Base-by-base conservation (phyloP, 30 jellyfish, hydroid and myxozoan genomes). In the Nemopilema nomurai region DNA sequence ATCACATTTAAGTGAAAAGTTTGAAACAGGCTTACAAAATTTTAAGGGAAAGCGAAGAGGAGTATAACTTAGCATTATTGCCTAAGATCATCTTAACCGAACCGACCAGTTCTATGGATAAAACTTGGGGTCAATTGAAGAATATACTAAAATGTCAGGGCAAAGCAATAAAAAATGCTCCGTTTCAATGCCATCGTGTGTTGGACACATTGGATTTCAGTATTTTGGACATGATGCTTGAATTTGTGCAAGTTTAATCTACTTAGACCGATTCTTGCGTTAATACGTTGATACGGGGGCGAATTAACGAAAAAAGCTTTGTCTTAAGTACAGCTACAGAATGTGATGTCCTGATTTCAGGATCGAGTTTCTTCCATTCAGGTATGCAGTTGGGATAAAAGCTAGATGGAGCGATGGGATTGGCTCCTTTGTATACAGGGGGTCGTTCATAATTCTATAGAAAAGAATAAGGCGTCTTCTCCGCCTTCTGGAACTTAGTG, bases 51-150 rank as follows among this genome's bases (percentile, higher is more conserved):
- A 19, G 19, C 67, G 67, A 51, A 51, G 67, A 51, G 67, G 67
- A 51, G 67, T 51, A 51, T 16, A 19, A 51, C 67, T 51, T 51
- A 16, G 67, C 17, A 51, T 16, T 51, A 51, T 9, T 51, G 67
- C 67, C 67, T 51, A 51, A 51, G 67, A 51, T 51, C 67, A 51
- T 51, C 67, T 51, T 51, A 51, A 51, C 67, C 67, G 19, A 51
- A 51, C 67, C 67, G 67, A 51, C 18, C 67, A 51, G 18, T 51
- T 51, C 18, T 51, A 13, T 51, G 67, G 20, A 51, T 13, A 51
- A 51, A 51, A 13, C 67, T 51, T 20, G n/a, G n/a, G n/a, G n/a
- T n/a, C n/a, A n/a, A n/a, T n/a, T n/a, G n/a, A n/a, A n/a, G n/a
- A n/a, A n/a, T n/a, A n/a, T n/a, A n/a, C n/a, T n/a, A n/a, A n/a